phyloP scores from a whole-genome alignment of 2,888 invertebrate genomes.

The Carterocephalus palaemon region DNA sequence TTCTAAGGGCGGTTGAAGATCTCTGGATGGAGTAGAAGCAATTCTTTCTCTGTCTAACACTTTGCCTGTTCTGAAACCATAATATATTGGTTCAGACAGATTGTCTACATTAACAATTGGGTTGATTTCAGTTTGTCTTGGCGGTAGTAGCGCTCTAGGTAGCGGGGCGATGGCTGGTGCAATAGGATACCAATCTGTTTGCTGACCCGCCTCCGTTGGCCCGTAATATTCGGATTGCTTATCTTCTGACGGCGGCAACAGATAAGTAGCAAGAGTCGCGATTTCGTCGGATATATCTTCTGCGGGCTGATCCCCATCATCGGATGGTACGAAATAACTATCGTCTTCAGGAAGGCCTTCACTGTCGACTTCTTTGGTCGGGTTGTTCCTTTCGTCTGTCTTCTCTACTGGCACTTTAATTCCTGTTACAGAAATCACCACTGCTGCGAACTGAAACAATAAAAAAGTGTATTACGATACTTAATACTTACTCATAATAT shows the following conservation, averaged over 20 bases:
- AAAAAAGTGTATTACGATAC: neutral
- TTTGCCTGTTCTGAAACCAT: constrained; percentile 41
- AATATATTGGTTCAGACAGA: constrained; percentile 29
- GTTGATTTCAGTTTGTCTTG: constrained; percentile 33
- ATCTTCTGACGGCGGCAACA: constrained; percentile 55
- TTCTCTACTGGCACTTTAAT: constrained; percentile 60
- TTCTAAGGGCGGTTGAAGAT: constrained; percentile 56
- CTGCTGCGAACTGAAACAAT: constrained; percentile 52
- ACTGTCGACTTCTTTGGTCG: neutral
- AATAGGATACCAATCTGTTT: constrained; percentile 69
- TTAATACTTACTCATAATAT: no score
- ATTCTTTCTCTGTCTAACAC: constrained; percentile 31
- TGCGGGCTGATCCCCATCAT: constrained; percentile 47
- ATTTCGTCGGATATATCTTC: constrained; percentile 43
- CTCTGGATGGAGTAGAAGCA: constrained; percentile 50
- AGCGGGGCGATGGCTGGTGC: constrained; percentile 32
- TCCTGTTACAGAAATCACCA: constrained; percentile 42
- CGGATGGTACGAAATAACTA: constrained; percentile 58
- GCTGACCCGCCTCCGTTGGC: constrained; percentile 49
- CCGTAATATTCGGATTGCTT: constrained; percentile 46
- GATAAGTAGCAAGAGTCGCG: constrained; percentile 56
- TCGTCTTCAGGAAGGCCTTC: no score
- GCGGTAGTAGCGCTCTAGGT: constrained; percentile 22
- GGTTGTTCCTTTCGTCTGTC: constrained; percentile 33
- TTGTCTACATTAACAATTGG: constrained; percentile 32